These are phyloP conservation scores for Rhincodon typus DNA, from an alignment of 2,797 vertebrate genomes.

Conservation along the genomic window DNA sequence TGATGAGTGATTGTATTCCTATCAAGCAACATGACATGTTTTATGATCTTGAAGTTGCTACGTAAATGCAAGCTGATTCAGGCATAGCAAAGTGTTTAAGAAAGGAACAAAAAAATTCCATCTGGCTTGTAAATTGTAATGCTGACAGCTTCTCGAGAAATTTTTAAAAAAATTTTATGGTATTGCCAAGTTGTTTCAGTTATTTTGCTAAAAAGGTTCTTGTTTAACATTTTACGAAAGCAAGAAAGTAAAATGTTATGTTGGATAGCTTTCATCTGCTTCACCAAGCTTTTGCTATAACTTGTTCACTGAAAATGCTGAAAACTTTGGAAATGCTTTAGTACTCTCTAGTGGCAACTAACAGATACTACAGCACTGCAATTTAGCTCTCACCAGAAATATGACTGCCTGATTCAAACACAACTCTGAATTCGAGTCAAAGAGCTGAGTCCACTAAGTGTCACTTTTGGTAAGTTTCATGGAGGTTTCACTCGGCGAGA, in stretches of 20 bases:
- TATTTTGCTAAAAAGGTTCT: neutral
- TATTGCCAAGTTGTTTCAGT: neutral
- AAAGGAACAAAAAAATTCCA: neutral
- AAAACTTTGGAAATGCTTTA: slow-evolving; percentile 20
- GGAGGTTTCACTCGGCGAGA: no score
- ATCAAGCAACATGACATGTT: neutral
- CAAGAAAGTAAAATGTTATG: slow-evolving; percentile 5
- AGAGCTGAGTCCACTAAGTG: no score
- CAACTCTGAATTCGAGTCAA: neutral
- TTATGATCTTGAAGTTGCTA: neutral
- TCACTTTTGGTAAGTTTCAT: no score
- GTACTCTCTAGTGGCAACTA: neutral
- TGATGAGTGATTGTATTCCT: neutral
- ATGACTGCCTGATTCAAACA: neutral
- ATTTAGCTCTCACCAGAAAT: neutral
- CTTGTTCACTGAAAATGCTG: neutral
- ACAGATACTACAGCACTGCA: slow-evolving; percentile 1
- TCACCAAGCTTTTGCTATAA: neutral
- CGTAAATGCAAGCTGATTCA: neutral
- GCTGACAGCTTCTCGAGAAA: neutral
- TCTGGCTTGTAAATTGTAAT: neutral
- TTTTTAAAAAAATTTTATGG: neutral
- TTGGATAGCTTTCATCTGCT: slow-evolving; percentile 19
- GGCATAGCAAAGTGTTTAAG: neutral
- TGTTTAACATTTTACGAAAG: neutral